Conservation (phyloP, 2,797 vertebrate species). For the Manis crassicaudata region DNA sequence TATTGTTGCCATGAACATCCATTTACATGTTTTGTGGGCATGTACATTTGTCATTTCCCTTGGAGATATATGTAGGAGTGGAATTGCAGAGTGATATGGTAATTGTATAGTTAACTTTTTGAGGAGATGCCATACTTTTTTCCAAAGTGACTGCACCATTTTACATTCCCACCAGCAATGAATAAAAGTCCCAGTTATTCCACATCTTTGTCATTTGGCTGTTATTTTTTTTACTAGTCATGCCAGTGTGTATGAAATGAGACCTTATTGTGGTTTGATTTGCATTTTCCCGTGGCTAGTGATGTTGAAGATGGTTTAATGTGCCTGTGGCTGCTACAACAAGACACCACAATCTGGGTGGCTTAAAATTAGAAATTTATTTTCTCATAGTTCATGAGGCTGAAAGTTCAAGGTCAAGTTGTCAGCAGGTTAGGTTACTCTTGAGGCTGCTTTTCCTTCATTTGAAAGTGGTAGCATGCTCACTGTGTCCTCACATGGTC, state of each 20-base stretch:
- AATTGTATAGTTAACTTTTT: background rate
- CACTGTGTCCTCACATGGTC: background rate
- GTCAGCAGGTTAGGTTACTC: background rate
- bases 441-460: background rate
- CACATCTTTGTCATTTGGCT: background rate
- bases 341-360: background rate
- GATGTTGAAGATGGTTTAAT: background rate
- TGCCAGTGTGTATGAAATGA: background rate
- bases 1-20: background rate
- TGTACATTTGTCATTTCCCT: background rate
- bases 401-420: background rate
- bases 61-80: too few species aligned
- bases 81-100: background rate
- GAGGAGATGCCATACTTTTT: background rate
- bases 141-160: background rate
- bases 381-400: background rate
- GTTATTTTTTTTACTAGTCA: background rate
- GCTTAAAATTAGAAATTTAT: background rate
- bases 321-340: background rate
- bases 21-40: background rate
- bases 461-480: background rate
- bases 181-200: background rate
- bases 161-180: background rate
- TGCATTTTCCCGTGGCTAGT: background rate
- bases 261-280: background rate